phyloP scores from a whole-genome alignment of 2,797 vertebrate species.

The Oreonectes daqikongensis region DNA sequence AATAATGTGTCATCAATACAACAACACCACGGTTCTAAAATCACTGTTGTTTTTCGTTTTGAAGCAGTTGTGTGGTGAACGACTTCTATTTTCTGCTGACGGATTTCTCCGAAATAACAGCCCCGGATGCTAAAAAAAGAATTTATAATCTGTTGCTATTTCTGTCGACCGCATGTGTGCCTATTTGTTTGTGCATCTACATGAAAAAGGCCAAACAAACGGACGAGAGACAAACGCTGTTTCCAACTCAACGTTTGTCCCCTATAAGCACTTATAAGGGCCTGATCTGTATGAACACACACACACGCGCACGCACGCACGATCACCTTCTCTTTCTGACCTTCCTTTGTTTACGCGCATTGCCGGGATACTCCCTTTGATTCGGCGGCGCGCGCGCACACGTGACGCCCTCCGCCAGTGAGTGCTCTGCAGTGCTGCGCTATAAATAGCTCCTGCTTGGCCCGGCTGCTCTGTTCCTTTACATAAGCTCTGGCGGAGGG shows the following conservation, averaged over 20 bases:
- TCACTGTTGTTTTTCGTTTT: background rate
- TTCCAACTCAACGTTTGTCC: constrained; percentile 40
- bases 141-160: constrained; percentile 38
- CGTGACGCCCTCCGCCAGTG: constrained; percentile 83
- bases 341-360: constrained; percentile 91
- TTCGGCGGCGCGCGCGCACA: constrained; percentile 79
- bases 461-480: constrained; percentile 89
- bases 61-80: constrained; percentile 6
- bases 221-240: constrained; percentile 53
- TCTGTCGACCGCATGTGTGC: constrained; percentile 26
- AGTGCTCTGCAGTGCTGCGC: constrained; percentile 89
- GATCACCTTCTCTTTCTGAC: constrained; percentile 83
- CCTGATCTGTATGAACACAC: background rate
- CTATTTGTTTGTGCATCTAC: constrained; percentile 37
- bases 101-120: constrained; percentile 24
- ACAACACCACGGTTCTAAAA: background rate
- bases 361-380: constrained; percentile 93
- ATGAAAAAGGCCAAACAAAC: constrained; percentile 37
- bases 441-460: constrained; percentile 91
- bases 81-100: constrained; percentile 28
- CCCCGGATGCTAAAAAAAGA: constrained; percentile 35
- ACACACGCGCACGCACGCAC: constrained; percentile 54
- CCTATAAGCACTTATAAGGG: constrained; percentile 25
- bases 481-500: constrained; percentile 81
- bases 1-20: background rate